Evolutionary conservation across 2,888 invertebrate genomes (phyloP).

Genomic region (Erebia ligea): DNA sequence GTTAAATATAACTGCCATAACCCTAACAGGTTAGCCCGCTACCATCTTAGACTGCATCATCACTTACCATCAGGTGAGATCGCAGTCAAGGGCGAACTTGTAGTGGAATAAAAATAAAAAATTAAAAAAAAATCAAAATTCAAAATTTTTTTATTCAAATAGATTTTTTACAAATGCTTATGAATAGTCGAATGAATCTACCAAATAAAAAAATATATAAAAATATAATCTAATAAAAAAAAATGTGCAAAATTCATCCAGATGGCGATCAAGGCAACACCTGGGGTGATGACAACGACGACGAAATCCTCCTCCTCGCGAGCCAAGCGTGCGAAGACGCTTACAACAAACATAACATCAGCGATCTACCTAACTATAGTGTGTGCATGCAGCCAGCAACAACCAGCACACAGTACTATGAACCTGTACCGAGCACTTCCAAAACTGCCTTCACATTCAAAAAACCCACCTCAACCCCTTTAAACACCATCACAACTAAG

Average conservation of each 20-base stretch:
- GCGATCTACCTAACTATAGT: conserved; percentile 64
- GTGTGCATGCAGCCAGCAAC: conserved; percentile 66
- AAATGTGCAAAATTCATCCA: conserved; percentile 5
- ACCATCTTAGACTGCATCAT: no score
- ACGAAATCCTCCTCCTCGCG: conserved; percentile 73
- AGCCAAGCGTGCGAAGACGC: conserved; percentile 77
- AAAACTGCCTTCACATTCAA: conserved; percentile 64
- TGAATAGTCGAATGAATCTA: no score
- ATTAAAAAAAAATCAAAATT: no score
- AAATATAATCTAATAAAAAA: no score
- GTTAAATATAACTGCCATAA: no score
- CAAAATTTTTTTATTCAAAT: no score
- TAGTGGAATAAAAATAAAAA: no score
- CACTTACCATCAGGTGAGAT: no score
- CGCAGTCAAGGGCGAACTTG: no score
- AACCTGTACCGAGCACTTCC: conserved; percentile 59
- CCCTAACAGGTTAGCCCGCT: no score
- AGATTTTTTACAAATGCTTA: no score
- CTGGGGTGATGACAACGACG: conserved; percentile 79
- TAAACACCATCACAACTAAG: conserved; percentile 55
- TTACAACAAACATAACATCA: conserved; percentile 50
- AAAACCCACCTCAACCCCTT: conserved; percentile 56
- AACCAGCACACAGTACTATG: conserved; percentile 67
- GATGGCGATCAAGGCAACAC: conserved; percentile 45
- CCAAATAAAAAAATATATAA: no score